Evolutionary conservation across 2,888 invertebrate genomes (phyloP).

Genomic region (Antheraea assamensis): DNA sequence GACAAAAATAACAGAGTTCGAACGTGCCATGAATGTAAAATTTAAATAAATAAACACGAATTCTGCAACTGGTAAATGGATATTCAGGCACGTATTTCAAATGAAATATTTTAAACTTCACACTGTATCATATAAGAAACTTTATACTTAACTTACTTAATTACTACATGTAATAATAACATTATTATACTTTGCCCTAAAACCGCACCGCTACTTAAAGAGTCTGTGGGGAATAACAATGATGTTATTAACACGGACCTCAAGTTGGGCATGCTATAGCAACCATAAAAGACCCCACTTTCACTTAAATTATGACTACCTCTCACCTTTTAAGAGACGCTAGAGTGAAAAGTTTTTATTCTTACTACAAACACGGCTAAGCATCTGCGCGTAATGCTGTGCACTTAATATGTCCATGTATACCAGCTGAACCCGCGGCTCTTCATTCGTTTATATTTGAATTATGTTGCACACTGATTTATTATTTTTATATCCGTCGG

Average conservation of each 20-base stretch:
- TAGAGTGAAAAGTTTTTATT: slow-evolving; percentile 32
- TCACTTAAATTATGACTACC: slow-evolving; percentile 46
- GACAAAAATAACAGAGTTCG: slow-evolving; percentile 17
- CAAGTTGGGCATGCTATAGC: slow-evolving; percentile 26
- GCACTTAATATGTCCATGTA: too few relatives aligned
- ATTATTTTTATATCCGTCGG: too few relatives aligned
- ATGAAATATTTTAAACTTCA: slow-evolving; percentile 20
- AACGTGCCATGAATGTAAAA: slow-evolving; percentile 28
- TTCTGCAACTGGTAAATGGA: slow-evolving; percentile 22
- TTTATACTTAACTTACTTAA: not conserved
- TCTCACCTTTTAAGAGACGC: slow-evolving; percentile 39
- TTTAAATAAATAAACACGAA: slow-evolving; percentile 21
- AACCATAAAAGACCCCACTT: slow-evolving; percentile 40
- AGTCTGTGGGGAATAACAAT: slow-evolving; percentile 28
- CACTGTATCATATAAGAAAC: not conserved
- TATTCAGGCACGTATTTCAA: slow-evolving; percentile 26
- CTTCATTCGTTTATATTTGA: too few relatives aligned
- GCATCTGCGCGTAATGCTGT: not conserved
- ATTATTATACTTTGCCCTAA: not conserved
- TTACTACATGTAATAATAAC: not conserved
- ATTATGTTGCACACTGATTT: too few relatives aligned
- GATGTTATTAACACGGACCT: slow-evolving; percentile 13
- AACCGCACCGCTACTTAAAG: slow-evolving; percentile 10
- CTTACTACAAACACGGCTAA: not conserved
- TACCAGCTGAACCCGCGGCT: too few relatives aligned